Percentiles rank a stretch among this genome's conserved stretches.
These are phyloP conservation scores for Naja naja DNA, from an alignment of 2,113 vertebrate genomes.

Conservation along the genomic window DNA sequence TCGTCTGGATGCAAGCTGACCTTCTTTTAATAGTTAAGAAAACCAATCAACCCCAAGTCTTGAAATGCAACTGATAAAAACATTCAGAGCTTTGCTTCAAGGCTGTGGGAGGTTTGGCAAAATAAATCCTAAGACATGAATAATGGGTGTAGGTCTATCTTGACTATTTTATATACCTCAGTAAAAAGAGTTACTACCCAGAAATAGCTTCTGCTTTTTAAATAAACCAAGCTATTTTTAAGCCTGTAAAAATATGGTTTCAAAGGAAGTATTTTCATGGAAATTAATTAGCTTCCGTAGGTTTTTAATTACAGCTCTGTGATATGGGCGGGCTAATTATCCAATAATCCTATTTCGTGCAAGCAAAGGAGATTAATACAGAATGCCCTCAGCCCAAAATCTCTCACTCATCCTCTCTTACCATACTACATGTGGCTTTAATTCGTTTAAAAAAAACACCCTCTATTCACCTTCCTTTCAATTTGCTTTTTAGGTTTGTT, in stretches of 20 bases:
- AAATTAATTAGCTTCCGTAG: slow-evolving; percentile 74
- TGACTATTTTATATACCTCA: slow-evolving; percentile 48
- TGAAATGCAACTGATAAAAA: slow-evolving; percentile 20
- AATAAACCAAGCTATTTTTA: slow-evolving; percentile 51
- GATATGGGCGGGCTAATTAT: slow-evolving; percentile 65
- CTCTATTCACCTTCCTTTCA: neutral
- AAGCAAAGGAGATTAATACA: slow-evolving; percentile 39
- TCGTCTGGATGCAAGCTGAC: no score
- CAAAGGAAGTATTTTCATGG: slow-evolving; percentile 64
- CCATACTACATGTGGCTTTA: neutral
- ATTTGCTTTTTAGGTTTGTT: neutral
- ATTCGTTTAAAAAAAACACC: neutral
- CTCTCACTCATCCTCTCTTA: neutral
- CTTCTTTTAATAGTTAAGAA: neutral
- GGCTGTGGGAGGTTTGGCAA: slow-evolving; percentile 19
- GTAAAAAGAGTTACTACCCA: slow-evolving; percentile 53
- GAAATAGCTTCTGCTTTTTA: slow-evolving; percentile 63
- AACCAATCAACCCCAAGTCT: slow-evolving; percentile 25
- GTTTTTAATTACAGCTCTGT: slow-evolving; percentile 67
- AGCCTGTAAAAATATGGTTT: slow-evolving; percentile 63
- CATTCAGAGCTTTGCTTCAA: slow-evolving; percentile 34
- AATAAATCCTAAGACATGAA: slow-evolving; percentile 24
- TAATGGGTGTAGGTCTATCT: neutral
- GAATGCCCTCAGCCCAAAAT: slow-evolving; percentile 17
- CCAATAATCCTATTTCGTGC: slow-evolving; percentile 59